Evolutionary conservation across 2,797 vertebrate genomes (phyloP), one percentile per base, ranked within the genome.

Genomic region (Naso thynnoides): DNA sequence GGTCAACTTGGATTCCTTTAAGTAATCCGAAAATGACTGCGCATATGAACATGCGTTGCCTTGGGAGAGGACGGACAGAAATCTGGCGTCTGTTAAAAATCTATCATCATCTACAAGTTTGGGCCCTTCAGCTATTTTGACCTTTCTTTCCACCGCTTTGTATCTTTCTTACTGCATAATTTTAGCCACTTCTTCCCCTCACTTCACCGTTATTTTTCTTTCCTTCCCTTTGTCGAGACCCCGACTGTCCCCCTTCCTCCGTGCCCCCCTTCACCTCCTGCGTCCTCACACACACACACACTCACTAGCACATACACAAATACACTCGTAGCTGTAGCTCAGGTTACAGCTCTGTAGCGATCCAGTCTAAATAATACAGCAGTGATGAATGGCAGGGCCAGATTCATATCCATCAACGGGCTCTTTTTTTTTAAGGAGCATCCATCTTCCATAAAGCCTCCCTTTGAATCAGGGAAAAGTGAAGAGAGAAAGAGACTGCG

Each of bases 321-420:
- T 73, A 57, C 55, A 48, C 72, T 63, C 55, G 21, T 60, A 24
- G 72, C 81, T 76, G 86, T 74, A 71, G 90, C 97, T 97, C 96
- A 95, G 95, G 97, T 98, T 97, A 97, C 97, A 97, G 97, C 96
- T 97, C 95, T 97, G 96, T 96, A 95, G 94, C 92, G 95, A 86
- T 86, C 95, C 96, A 97, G 97, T 98, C 97, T 98, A 98, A 98
- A 98, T 98, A 98, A 98, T 97, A 97, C 96, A 96, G 96, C 95
- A 95, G 96, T 99, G 97, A 99, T 97, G 96, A 97, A 99, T 96
- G 96, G 96, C 93, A 94, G 94, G 95, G 95, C 92, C 93, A 95
- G 95, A 95, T 96, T 96, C 90, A 96, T 97, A 96, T 96, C 97
- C 96, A 96, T 98, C 97, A 99, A 97, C 96, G 92, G 96, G 96